phyloP scores from a whole-genome alignment of 1,140 invertebrate genomes.

The Megathymus violae region DNA sequence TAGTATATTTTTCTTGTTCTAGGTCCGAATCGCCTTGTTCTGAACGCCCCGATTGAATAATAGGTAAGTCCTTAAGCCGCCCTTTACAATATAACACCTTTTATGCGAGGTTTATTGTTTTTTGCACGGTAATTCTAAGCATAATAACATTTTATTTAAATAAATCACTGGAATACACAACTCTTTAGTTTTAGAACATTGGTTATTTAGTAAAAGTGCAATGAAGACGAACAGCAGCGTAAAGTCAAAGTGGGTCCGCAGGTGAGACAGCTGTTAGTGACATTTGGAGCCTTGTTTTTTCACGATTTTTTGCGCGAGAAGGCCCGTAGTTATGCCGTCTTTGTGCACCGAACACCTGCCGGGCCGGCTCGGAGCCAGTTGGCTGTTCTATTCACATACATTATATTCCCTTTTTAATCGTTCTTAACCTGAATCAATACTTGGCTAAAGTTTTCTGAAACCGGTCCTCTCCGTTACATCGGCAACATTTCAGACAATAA shows the following conservation, averaged over 20 bases:
- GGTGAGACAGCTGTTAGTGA: slow-evolving; percentile 72
- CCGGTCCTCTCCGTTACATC: slow-evolving; percentile 5
- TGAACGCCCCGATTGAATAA: slow-evolving; percentile 49
- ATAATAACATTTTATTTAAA: too few species aligned
- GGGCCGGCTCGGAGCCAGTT: slow-evolving; percentile 43
- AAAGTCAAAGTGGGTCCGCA: slow-evolving; percentile 43
- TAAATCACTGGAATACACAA: too few species aligned
- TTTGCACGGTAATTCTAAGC: too few species aligned
- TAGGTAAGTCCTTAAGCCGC: slow-evolving; percentile 59
- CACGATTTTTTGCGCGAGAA: slow-evolving; percentile 60
- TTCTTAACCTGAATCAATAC: slow-evolving; percentile 43
- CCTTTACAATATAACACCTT: slow-evolving; percentile 40
- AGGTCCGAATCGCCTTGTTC: slow-evolving; percentile 53
- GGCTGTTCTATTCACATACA: slow-evolving; percentile 49
- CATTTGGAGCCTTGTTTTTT: slow-evolving; percentile 66
- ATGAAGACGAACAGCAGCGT: slow-evolving; percentile 8
- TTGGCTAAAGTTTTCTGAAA: slow-evolving; percentile 34
- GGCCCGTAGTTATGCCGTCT: slow-evolving; percentile 55
- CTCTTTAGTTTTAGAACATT: background rate
- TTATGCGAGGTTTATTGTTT: too few species aligned
- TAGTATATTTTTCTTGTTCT: slow-evolving; percentile 56
- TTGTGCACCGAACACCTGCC: slow-evolving; percentile 73
- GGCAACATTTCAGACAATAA: background rate
- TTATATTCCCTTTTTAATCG: slow-evolving; percentile 41
- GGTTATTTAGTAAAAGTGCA: slow-evolving; percentile 10